Conservation (phyloP, 2,113 vertebrate genomes). For the Baryphthengus martii region DNA sequence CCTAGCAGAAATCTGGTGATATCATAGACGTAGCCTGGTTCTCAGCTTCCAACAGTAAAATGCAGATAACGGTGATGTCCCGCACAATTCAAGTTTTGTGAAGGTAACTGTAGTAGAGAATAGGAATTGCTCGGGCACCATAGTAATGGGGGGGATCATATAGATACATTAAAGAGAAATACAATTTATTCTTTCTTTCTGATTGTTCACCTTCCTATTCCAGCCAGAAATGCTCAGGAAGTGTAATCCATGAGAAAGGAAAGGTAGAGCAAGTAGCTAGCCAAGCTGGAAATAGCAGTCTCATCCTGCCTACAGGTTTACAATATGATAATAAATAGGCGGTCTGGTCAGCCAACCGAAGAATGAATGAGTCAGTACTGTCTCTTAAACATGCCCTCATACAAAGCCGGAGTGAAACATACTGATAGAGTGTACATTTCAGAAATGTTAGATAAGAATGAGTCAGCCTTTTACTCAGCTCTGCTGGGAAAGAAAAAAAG, state of each 20-base stretch:
- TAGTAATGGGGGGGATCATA: neutral
- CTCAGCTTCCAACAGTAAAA: neutral
- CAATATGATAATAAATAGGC: neutral
- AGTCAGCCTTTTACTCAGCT: neutral
- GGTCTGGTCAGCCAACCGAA: neutral
- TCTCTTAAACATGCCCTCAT: neutral
- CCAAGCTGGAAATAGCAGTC: neutral
- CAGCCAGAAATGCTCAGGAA: neutral
- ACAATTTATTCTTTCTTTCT: neutral
- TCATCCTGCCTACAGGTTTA: neutral
- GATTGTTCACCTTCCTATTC: neutral
- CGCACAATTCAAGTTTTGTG: neutral
- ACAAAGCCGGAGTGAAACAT: neutral
- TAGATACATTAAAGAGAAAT: neutral
- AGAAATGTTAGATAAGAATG: neutral
- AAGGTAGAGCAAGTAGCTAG: neutral
- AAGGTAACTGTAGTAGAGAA: neutral
- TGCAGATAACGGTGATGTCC: neutral
- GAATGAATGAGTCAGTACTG: neutral
- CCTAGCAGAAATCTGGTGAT: neutral
- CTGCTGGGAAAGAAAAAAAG: neutral
- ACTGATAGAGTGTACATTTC: neutral
- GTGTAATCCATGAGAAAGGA: neutral
- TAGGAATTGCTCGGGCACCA: neutral
- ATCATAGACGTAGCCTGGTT: accelerated